A percentile compares a stretch with the other conserved stretches of the same genome.
These are phyloP conservation scores for Malurus cyaneus DNA, from an alignment of 2,113 vertebrate species.

Conservation along the genomic window DNA sequence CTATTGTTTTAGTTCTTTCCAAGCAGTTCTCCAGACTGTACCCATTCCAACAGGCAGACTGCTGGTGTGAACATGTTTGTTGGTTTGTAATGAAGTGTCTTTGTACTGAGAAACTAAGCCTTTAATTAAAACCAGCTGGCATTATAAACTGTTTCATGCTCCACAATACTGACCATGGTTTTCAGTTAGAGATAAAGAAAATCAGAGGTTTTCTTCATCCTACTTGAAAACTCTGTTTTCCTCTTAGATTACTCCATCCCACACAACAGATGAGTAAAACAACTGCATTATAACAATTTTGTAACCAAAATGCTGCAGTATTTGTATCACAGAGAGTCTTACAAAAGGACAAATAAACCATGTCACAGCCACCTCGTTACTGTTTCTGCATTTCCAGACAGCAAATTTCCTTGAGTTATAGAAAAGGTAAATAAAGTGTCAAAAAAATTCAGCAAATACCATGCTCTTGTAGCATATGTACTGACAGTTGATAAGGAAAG, in stretches of 20 bases:
- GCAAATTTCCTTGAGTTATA: not conserved
- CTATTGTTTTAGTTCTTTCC: conserved; percentile 23
- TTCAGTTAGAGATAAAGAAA: not conserved
- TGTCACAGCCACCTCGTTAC: not conserved
- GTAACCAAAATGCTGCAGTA: not conserved
- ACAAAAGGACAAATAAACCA: not conserved
- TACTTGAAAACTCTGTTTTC: not conserved
- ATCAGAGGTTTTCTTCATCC: not conserved
- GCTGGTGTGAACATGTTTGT: not conserved
- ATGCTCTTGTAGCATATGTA: accelerated
- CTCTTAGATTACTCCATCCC: not conserved
- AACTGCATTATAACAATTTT: not conserved
- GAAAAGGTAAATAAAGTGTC: not conserved
- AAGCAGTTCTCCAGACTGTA: not conserved
- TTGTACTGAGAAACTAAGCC: conserved; percentile 3
- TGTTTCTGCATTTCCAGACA: not conserved
- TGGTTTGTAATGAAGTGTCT: conserved; percentile 10
- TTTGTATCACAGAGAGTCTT: not conserved
- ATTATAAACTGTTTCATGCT: not conserved
- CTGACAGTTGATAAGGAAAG: not conserved
- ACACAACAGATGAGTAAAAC: not conserved
- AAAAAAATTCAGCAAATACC: not conserved
- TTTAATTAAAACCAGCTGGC: conserved; percentile 37
- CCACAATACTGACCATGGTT: not conserved
- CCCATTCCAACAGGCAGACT: not conserved